These are phyloP conservation scores for Luffia ferchaultella DNA, from an alignment of 2,888 invertebrate genomes.

Conservation along the genomic window DNA sequence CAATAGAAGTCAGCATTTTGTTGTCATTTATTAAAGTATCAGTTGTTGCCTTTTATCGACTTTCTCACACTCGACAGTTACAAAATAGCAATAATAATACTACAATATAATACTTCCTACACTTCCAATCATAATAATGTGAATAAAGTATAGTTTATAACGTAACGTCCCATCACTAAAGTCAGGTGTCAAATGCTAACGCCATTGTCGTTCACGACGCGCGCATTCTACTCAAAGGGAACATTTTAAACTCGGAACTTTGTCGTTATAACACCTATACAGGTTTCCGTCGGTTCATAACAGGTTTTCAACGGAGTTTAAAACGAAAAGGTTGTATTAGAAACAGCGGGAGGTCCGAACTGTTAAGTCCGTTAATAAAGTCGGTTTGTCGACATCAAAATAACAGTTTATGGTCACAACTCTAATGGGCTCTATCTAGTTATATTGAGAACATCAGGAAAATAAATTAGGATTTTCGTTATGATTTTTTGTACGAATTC, in stretches of 20 bases:
- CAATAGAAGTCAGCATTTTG: no score
- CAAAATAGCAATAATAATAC: no score
- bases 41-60: no score
- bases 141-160: no score
- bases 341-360: slow-evolving; percentile 47
- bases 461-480: neutral
- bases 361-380: slow-evolving; percentile 60
- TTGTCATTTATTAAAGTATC: no score
- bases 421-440: slow-evolving; percentile 49
- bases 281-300: slow-evolving; percentile 32
- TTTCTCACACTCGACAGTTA: no score
- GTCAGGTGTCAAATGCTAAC: slow-evolving; percentile 54
- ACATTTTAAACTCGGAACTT: slow-evolving; percentile 35
- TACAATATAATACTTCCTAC: no score
- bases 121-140: no score
- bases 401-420: slow-evolving; percentile 50
- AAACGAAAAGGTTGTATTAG: slow-evolving; percentile 40
- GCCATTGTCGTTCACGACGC: slow-evolving; percentile 40
- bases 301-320: slow-evolving; percentile 20
- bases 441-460: neutral
- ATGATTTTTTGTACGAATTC: neutral
- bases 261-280: slow-evolving; percentile 41
- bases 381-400: slow-evolving; percentile 63
- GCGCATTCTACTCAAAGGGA: slow-evolving; percentile 48
- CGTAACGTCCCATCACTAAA: no score